Conservation (phyloP, 2,797 vertebrate species). For the Buphagus erythrorhynchus region DNA sequence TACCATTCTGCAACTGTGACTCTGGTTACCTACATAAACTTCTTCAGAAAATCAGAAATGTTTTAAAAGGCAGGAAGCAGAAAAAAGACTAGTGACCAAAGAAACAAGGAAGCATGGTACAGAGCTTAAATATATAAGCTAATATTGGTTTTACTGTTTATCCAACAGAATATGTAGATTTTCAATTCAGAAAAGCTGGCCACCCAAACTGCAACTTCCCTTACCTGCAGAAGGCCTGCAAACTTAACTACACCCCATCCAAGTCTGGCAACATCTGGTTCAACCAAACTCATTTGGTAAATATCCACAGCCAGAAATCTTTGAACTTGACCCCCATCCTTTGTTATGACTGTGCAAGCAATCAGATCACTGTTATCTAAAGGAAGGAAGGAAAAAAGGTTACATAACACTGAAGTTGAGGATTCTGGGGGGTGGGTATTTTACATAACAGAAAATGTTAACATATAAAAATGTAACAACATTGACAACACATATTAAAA, state of each 20-base stretch:
- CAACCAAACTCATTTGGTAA: conserved; percentile 98
- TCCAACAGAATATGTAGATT: not conserved
- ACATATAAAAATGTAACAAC: not conserved
- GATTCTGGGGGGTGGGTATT: not conserved
- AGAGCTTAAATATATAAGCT: not conserved
- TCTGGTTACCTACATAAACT: not conserved
- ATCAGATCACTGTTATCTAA: conserved; percentile 98
- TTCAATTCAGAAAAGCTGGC: not conserved
- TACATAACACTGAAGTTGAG: not conserved
- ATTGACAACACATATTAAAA: not conserved
- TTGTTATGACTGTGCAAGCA: conserved; percentile 94
- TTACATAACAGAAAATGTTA: not conserved
- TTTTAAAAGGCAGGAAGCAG: not conserved
- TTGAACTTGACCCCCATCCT: conserved; percentile 91
- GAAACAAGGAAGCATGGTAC: not conserved
- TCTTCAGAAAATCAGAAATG: not conserved
- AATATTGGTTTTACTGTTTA: not conserved
- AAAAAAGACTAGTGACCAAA: not conserved
- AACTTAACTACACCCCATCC: conserved; percentile 99
- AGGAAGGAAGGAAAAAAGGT: not conserved
- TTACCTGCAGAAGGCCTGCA: conserved; percentile 94
- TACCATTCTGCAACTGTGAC: not conserved
- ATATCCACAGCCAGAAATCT: conserved; percentile 95
- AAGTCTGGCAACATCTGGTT: conserved; percentile 92
- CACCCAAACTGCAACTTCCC: not conserved